Evolutionary conservation across 1,140 invertebrate genomes (phyloP).

Genomic region (Brachionus paranguensis): DNA sequence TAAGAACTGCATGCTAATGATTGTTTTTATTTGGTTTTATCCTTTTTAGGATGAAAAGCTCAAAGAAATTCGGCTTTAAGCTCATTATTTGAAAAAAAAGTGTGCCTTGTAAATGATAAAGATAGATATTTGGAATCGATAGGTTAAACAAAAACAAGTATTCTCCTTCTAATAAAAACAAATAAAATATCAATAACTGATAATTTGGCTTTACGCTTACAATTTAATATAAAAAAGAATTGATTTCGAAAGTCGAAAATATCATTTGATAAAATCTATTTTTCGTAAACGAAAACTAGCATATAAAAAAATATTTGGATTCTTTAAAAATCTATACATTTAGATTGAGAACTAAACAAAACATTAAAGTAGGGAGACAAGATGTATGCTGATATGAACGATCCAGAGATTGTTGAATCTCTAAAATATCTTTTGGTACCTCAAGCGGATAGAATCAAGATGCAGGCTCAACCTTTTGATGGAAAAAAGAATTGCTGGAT

Average conservation of each 20-base stretch:
- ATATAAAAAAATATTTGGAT: not conserved
- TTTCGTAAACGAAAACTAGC: not conserved
- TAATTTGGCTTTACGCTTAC: constrained; percentile 16
- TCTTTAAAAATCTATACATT: not conserved
- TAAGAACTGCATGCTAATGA: not conserved
- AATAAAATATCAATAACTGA: constrained; percentile 21
- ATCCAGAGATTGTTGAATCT: constrained; percentile 40
- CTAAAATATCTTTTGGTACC: constrained; percentile 37
- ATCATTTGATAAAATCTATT: not conserved
- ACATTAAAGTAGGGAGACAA: not conserved
- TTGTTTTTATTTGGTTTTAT: not conserved
- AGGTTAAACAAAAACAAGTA: not conserved
- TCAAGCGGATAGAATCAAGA: constrained; percentile 36
- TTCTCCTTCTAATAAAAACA: constrained; percentile 18
- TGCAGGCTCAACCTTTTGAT: constrained; percentile 91
- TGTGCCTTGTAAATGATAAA: not conserved
- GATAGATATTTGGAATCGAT: not conserved
- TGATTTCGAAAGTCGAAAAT: not conserved
- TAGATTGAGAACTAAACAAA: not conserved
- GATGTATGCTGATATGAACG: constrained; percentile 37
- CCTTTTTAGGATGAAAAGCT: not conserved
- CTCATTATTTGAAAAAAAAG: constrained; percentile 21
- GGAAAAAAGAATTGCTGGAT: constrained; percentile 99
- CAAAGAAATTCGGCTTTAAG: not conserved
- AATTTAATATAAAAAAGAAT: not conserved